Evolutionary conservation across 2,888 invertebrate genomes (phyloP), one percentile per base, ranked within the genome.

Genomic region (Chironomus tentans): DNA sequence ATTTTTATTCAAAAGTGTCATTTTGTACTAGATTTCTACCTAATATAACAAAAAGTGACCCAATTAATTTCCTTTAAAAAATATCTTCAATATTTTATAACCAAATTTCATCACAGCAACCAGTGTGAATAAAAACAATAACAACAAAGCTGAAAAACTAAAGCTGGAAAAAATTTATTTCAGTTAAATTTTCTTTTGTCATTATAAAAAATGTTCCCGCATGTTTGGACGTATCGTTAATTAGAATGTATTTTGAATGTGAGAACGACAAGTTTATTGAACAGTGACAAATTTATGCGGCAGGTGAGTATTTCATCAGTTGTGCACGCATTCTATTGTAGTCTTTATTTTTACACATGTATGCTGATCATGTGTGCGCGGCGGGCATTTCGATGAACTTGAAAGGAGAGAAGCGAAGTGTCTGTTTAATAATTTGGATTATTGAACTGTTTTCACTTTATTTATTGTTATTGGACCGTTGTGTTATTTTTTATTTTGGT

Each of bases 241-340:
- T 56, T 56, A 56, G 56, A 56, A 56, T 65, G 65, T 65, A 21
- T 21, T n/a, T 69, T 46, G n/a, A 28, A 28, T 69, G 56, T 56
- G 56, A 56, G 56, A 56, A 56, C 56, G 69, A 69, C 69, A 69
- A 69, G 28, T 69, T 69, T 69, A 69, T 69, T 69, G 69, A 69
- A 46, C 69, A 69, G 28, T 28, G 69, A 69, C 69, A 28, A 69
- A 69, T 69, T 22, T 28, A 69, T 69, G 18, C 69, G 38, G n/a
- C 69, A 69, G 69, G 69, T 69, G 69, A 28, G 28, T 13, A 18
- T 56, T 38, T 56, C 56, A 7, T 56, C 56, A 56, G 56, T 18
- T 56, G 56, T 56, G 18, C 15, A 56, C 15, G 18, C 38, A 38
- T 38, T 38, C 38, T 38, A 38, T 38, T 38, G 38, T 38, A 38